phyloP scores from a whole-genome alignment of 1,140 invertebrate species.

The Hypothenemus hampei region DNA sequence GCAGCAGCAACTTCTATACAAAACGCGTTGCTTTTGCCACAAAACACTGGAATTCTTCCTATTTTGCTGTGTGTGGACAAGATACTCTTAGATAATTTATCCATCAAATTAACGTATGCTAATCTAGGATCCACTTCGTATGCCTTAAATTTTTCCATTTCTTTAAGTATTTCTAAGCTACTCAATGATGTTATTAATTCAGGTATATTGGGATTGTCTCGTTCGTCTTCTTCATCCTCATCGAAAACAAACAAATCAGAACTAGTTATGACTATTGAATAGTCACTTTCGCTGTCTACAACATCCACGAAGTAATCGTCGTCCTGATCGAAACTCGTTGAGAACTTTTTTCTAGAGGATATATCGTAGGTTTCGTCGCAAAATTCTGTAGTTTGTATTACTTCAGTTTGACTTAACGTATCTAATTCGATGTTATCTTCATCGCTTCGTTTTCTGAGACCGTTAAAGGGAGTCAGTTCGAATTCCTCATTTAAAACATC shows the following conservation, averaged over 20 bases:
- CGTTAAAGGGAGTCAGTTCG: slow-evolving; percentile 60
- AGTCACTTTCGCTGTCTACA: slow-evolving; percentile 11
- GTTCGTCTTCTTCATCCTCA: slow-evolving; percentile 13
- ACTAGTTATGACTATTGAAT: slow-evolving; percentile 17
- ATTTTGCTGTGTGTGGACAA: slow-evolving; percentile 3
- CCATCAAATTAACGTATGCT: slow-evolving; percentile 18
- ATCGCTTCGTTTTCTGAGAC: slow-evolving; percentile 49
- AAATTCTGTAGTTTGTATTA: not conserved
- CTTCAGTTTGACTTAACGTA: slow-evolving; percentile 7
- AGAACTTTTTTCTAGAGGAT: not conserved
- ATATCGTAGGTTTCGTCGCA: not conserved
- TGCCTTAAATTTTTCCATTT: slow-evolving; percentile 16
- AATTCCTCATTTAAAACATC: slow-evolving; percentile 61
- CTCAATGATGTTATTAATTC: not conserved
- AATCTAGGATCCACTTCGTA: slow-evolving; percentile 15
- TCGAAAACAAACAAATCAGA: slow-evolving; percentile 20
- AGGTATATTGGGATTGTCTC: not conserved
- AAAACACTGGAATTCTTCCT: slow-evolving; percentile 21
- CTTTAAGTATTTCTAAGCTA: slow-evolving; percentile 15
- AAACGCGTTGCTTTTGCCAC: slow-evolving; percentile 55
- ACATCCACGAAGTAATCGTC: slow-evolving; percentile 12
- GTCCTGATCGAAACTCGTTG: not conserved
- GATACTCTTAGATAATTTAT: slow-evolving; percentile 11
- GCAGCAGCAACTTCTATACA: slow-evolving; percentile 62
- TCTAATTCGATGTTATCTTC: slow-evolving; percentile 24